A percentile compares a stretch with the other conserved stretches of the same genome.
These are phyloP conservation scores for Neopelma chrysocephalum DNA, from an alignment of 2,797 vertebrate genomes.

Conservation along the genomic window DNA sequence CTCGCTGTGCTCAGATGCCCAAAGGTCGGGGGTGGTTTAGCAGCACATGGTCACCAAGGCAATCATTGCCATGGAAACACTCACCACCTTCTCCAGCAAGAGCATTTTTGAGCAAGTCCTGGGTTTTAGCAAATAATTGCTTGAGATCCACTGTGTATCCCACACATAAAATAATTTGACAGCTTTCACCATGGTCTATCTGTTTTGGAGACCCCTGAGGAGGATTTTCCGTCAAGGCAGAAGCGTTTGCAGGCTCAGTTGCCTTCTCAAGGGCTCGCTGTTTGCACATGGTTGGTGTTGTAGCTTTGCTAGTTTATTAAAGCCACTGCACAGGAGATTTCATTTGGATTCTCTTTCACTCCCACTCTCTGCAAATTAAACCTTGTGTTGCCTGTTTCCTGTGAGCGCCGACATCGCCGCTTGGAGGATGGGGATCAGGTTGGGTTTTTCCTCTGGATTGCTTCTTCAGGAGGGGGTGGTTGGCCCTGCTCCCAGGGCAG, in stretches of 20 bases:
- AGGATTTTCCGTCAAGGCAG: not conserved
- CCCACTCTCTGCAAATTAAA: not conserved
- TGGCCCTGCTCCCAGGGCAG: not conserved
- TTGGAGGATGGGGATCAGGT: not conserved
- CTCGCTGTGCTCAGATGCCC: not conserved
- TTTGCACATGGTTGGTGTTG: not conserved
- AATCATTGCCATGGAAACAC: conserved; percentile 57
- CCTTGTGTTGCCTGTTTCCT: not conserved
- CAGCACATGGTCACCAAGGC: conserved; percentile 25
- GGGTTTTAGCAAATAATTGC: not conserved
- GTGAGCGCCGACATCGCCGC: not conserved
- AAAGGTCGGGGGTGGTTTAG: not conserved
- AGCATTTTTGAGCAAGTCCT: not conserved
- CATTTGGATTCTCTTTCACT: not conserved
- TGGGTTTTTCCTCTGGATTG: not conserved
- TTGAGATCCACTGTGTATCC: not conserved
- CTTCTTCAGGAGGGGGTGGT: not conserved
- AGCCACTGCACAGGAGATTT: not conserved
- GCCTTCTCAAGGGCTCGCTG: not conserved
- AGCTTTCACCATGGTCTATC: not conserved
- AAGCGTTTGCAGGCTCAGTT: not conserved
- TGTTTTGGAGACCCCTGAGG: not conserved
- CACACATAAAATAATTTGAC: not conserved
- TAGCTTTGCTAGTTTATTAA: not conserved
- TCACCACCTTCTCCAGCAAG: not conserved